Evolutionary conservation across 2,797 vertebrate species (phyloP).

Genomic region (Spinus olivaceus): DNA sequence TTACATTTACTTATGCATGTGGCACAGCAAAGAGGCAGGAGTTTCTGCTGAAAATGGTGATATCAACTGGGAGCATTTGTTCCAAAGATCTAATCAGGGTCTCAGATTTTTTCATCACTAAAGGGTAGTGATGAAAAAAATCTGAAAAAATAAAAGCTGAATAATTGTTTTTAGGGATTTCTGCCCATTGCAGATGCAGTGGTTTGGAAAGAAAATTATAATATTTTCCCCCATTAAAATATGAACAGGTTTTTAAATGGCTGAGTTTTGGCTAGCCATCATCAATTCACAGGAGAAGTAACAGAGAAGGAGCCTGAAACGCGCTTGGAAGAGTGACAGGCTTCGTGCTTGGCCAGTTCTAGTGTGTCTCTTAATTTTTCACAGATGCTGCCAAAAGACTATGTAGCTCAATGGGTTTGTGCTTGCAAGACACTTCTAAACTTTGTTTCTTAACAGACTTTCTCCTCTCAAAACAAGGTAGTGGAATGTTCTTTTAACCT

Average conservation of each 20-base stretch:
- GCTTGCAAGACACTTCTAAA: background rate
- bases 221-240: slow-evolving; percentile 34
- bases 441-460: background rate
- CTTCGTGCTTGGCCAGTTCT: background rate
- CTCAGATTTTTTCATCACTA: too few species aligned
- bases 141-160: background rate
- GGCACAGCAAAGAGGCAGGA: background rate
- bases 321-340: background rate
- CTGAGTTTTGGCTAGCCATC: slow-evolving; percentile 4
- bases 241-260: background rate
- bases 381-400: background rate
- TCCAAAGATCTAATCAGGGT: background rate
- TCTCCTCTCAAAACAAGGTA: background rate
- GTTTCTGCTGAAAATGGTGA: background rate
- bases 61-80: background rate
- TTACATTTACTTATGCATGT: background rate
- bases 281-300: background rate
- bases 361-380: background rate
- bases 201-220: slow-evolving; percentile 9
- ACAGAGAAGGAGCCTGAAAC: background rate
- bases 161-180: background rate
- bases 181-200: background rate
- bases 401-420: background rate
- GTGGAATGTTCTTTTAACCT: background rate
- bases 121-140: background rate